Conservation (phyloP, 2,113 vertebrate genomes). For the Megalops atlanticus region DNA sequence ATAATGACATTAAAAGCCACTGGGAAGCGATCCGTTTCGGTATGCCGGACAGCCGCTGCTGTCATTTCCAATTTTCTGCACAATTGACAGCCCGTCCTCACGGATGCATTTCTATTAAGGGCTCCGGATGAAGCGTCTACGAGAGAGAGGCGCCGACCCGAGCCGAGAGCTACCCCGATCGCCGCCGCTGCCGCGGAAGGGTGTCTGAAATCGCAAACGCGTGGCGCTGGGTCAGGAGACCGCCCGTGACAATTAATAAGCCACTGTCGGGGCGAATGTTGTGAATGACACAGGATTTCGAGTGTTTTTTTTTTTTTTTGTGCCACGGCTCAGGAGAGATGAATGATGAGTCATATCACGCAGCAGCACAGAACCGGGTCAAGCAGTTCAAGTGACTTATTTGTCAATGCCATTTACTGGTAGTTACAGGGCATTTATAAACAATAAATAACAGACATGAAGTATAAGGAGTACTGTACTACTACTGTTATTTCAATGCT, state of each 20-base stretch:
- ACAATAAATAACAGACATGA: too few species aligned
- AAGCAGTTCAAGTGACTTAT: neutral
- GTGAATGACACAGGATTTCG: neutral
- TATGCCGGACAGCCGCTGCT: neutral
- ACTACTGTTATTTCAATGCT: neutral
- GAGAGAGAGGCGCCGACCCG: neutral
- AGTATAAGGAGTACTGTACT: neutral
- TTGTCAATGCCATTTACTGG: neutral
- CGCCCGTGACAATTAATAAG: neutral
- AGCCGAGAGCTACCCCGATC: neutral
- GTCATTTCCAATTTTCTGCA: constrained; percentile 29
- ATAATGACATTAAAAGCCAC: constrained; percentile 29
- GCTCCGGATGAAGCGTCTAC: neutral
- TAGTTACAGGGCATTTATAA: too few species aligned
- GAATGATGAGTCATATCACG: neutral
- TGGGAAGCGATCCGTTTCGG: constrained; percentile 23
- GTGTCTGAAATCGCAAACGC: neutral
- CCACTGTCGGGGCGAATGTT: neutral
- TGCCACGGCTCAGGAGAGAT: neutral
- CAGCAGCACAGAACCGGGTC: neutral
- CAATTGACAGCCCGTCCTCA: constrained; percentile 10
- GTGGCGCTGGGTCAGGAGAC: neutral
- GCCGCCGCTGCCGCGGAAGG: neutral
- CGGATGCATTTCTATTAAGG: neutral
- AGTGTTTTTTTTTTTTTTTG: neutral